Evolutionary conservation across 2,888 invertebrate species (phyloP).

Genomic region (Bugulina stolonifera): DNA sequence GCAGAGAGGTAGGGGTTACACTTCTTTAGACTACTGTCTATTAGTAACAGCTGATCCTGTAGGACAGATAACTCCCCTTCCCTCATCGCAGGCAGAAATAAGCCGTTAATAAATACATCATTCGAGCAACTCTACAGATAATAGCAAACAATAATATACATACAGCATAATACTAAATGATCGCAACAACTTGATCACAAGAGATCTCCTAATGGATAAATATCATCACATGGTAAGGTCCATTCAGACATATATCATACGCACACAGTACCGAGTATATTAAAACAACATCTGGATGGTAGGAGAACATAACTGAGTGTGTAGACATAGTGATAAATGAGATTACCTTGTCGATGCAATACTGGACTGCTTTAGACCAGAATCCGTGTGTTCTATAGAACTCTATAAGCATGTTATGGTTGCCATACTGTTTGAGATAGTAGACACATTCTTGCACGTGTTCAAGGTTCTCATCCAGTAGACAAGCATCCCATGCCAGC

Average conservation of each 20-base stretch:
- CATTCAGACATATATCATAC: too few relatives aligned
- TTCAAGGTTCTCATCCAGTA: conserved; percentile 25
- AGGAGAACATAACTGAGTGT: too few relatives aligned
- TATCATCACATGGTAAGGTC: too few relatives aligned
- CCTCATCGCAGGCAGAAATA: conserved; percentile 45
- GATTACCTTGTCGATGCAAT: conserved; percentile 65
- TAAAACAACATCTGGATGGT: too few relatives aligned
- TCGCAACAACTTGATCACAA: too few relatives aligned
- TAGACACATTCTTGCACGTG: conserved; percentile 65
- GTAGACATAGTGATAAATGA: too few relatives aligned
- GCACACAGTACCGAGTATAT: too few relatives aligned
- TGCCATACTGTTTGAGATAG: conserved; percentile 75
- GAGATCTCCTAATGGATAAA: too few relatives aligned
- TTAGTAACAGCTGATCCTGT: conserved; percentile 42
- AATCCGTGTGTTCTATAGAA: conserved; percentile 72
- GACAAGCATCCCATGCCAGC: neutral
- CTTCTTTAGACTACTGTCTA: conserved; percentile 45
- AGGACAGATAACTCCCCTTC: conserved; percentile 42
- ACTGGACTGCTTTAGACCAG: conserved; percentile 64
- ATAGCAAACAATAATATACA: too few relatives aligned
- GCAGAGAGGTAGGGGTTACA: conserved; percentile 48
- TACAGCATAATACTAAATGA: too few relatives aligned
- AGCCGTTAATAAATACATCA: conserved; percentile 50
- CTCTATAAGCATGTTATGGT: conserved; percentile 66
- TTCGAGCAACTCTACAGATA: conserved; percentile 39